Percentiles rank a stretch among this genome's conserved stretches.
Evolutionary conservation across 2,888 invertebrate genomes (phyloP).

Genomic region (Melolontha melolontha): DNA sequence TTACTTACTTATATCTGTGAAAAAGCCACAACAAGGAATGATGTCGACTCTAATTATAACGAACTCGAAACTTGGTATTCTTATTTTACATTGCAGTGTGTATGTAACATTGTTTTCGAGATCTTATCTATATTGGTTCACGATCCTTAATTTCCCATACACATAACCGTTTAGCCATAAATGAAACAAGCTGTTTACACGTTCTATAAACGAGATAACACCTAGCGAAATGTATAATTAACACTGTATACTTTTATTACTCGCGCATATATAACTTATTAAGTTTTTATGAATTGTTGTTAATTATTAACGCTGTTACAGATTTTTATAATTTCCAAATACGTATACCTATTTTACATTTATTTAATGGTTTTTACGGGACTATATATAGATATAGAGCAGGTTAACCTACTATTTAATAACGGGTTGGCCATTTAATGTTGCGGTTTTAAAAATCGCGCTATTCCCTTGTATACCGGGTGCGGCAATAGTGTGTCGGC

Average conservation of each 20-base stretch:
- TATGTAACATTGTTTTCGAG: conserved; percentile 49
- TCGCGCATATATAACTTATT: conserved; percentile 19
- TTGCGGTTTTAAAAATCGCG: too few species aligned
- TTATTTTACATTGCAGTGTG: conserved; percentile 49
- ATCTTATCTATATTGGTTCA: conserved; percentile 44
- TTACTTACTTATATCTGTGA: conserved; percentile 3
- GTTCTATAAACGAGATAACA: conserved; percentile 40
- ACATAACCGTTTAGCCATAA: conserved; percentile 41
- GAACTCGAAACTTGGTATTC: conserved; percentile 45
- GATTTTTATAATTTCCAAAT: conserved; percentile 12
- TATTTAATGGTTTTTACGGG: neutral
- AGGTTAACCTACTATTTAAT: too few species aligned
- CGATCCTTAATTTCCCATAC: conserved; percentile 48
- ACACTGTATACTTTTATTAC: conserved; percentile 20
- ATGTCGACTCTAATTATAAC: conserved; percentile 49
- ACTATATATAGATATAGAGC: too few species aligned
- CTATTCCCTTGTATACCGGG: too few species aligned
- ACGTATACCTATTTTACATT: neutral
- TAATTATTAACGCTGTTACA: neutral
- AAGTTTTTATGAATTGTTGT: conserved; percentile 7
- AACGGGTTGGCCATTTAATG: too few species aligned
- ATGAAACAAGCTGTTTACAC: conserved; percentile 42
- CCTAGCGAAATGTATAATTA: conserved; percentile 37
- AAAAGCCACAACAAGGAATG: conserved; percentile 14
- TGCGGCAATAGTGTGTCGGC: too few species aligned